Evolutionary conservation across 1,140 invertebrate genomes (phyloP).

Genomic region (Conus ventricosus): DNA sequence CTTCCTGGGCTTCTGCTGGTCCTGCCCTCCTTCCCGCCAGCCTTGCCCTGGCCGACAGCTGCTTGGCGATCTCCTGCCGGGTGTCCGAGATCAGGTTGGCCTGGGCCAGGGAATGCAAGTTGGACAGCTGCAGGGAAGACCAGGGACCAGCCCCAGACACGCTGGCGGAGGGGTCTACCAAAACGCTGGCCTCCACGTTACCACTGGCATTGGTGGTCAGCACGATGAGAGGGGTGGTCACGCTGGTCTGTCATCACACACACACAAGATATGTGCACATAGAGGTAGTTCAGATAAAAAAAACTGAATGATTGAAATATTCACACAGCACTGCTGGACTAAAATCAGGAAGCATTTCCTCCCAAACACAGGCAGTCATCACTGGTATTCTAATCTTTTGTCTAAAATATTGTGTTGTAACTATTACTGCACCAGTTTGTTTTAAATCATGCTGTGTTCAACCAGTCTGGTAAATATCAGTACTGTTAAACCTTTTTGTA

Average conservation of each 20-base stretch:
- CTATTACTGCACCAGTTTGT: too few relatives aligned
- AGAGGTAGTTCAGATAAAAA: neutral
- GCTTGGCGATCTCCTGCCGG: conserved; percentile 56
- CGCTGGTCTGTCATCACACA: neutral
- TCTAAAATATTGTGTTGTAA: too few relatives aligned
- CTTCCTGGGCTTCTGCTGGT: neutral
- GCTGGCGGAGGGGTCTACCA: conserved; percentile 31
- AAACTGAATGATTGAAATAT: neutral
- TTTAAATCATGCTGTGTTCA: too few relatives aligned
- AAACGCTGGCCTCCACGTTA: conserved; percentile 45
- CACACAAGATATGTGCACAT: neutral
- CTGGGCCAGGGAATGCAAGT: conserved; percentile 58
- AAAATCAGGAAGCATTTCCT: too few relatives aligned
- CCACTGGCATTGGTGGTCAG: conserved; percentile 49
- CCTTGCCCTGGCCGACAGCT: conserved; percentile 41
- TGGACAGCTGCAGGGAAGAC: conserved; percentile 33
- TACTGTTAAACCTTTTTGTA: too few relatives aligned
- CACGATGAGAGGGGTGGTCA: conserved; percentile 36
- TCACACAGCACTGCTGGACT: too few relatives aligned
- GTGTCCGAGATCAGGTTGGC: conserved; percentile 60
- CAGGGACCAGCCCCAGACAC: neutral
- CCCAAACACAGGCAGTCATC: too few relatives aligned
- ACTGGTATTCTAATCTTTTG: too few relatives aligned
- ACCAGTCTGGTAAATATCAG: too few relatives aligned
- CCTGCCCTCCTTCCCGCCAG: neutral